Base-by-base conservation (phyloP, 2,113 vertebrate species). In the Chascanopsetta lugubris region DNA sequence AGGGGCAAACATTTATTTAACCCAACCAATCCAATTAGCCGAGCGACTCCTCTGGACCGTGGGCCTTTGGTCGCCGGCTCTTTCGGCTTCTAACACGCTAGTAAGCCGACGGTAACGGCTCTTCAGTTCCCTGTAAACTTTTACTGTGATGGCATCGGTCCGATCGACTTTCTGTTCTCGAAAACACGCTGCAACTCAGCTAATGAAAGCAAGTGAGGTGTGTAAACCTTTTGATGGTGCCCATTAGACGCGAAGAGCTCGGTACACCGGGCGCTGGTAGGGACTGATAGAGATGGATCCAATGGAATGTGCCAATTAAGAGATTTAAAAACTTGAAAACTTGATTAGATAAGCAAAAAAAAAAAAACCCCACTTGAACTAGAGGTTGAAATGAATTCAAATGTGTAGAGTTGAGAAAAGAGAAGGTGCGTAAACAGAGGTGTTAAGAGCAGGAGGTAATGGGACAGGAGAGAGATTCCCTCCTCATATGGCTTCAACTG, bases 1-100 rank as follows among this genome's bases (percentile, higher is more conserved):
- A 77, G 61, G 51, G 66, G 79, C 70, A 92, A 92, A 92, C 86
- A 92, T 92, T 92, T 91, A 90, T 89, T 91, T 92, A 92, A 92
- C 86, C 88, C 82, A 87, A 87, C 77, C 69, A 69, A 82, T 84
- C 87, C 87, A 91, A 91, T 91, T 92, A 93, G 86, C 81, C 70
- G 45, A 36, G 70, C 68, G 49, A 84, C 83, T 79, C 81, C 79
- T 57, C 58, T 34, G 63, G 77, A 84, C 56, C 65, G 48, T n/a
- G 77, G 50, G 58, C 10, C 48, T 72, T 84, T 68, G 69, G 85
- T 66, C 80, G 78, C 58, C 45, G 72, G 77, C 61, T 66, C 55
- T 76, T n/a, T 79, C 34, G 56, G 58, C 45, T 13, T 46, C 74
- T 75, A 82, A 82, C 82, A 88, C 67, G 80, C 87, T 83, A 85